Conservation (phyloP, 2,888 invertebrate genomes). For the Brachylomia viminalis region DNA sequence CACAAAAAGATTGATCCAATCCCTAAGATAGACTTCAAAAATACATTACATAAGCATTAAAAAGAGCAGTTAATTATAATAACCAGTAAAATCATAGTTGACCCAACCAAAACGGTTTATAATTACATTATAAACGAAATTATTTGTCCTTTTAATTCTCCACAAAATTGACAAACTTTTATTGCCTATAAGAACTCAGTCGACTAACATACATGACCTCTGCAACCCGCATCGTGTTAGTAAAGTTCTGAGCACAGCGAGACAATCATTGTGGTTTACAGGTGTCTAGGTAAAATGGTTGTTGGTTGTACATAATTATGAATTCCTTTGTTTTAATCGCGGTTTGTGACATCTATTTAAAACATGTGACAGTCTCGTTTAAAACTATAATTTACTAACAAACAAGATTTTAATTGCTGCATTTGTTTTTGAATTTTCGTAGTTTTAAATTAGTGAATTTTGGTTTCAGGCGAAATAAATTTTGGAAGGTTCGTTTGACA, state of each 20-base stretch:
- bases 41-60: neutral
- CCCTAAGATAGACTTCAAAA: neutral
- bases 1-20: neutral
- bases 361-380: conserved; percentile 16
- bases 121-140: conserved; percentile 33
- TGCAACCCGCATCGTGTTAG: conserved; percentile 13
- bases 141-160: conserved; percentile 23
- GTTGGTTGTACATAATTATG: conserved; percentile 16
- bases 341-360: conserved; percentile 20
- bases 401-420: conserved; percentile 27
- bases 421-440: conserved; percentile 13
- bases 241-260: neutral
- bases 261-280: neutral
- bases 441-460: conserved; percentile 22
- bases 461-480: conserved; percentile 7
- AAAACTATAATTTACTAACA: conserved; percentile 14
- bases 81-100: conserved; percentile 19
- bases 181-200: neutral
- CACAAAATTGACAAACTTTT: conserved; percentile 52
- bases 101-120: conserved; percentile 27
- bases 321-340: conserved; percentile 5
- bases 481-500: conserved; percentile 20
- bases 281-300: conserved; percentile 15
- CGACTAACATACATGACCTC: conserved; percentile 21
- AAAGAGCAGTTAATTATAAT: conserved; percentile 4